Percentiles rank a stretch among this genome's conserved stretches.
These are phyloP conservation scores for Clanis bilineata DNA, from an alignment of 2,888 invertebrate genomes.

Conservation along the genomic window DNA sequence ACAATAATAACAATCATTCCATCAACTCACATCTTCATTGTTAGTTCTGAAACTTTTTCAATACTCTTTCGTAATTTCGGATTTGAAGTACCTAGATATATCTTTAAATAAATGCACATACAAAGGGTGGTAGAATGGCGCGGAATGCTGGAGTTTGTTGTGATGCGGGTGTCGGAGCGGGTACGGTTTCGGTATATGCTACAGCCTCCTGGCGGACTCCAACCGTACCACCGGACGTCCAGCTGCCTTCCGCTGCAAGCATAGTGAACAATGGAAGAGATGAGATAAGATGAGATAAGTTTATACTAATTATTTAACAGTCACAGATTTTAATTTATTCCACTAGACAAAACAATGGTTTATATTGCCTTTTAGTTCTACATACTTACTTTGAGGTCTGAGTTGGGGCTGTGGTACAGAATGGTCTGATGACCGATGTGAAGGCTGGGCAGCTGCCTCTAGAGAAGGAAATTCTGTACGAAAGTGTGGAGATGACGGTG, in stretches of 20 bases:
- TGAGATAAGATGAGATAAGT: no score
- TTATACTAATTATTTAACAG: no score
- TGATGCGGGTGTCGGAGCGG: constrained; percentile 79
- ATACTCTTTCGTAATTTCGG: background rate
- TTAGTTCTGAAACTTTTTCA: background rate
- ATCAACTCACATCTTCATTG: no score
- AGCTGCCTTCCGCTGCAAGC: constrained; percentile 90
- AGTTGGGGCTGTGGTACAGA: constrained; percentile 65
- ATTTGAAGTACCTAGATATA: background rate
- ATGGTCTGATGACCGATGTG: constrained; percentile 72
- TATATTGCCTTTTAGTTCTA: background rate
- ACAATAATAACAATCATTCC: background rate
- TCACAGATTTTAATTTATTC: no score
- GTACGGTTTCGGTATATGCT: constrained; percentile 79
- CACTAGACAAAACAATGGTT: no score
- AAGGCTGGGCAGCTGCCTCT: constrained; percentile 86
- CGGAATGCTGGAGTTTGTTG: constrained; percentile 86
- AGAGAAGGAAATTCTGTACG: constrained; percentile 98
- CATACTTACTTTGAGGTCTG: constrained; percentile 74
- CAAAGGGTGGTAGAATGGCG: constrained; percentile 90
- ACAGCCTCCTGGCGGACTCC: constrained; percentile 81
- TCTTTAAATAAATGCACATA: constrained; percentile 60
- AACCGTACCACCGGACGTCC: constrained; percentile 91
- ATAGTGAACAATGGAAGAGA: no score
- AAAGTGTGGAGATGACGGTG: constrained; percentile 92